phyloP scores from a whole-genome alignment of 2,113 vertebrate species.

The Strigops habroptila region DNA sequence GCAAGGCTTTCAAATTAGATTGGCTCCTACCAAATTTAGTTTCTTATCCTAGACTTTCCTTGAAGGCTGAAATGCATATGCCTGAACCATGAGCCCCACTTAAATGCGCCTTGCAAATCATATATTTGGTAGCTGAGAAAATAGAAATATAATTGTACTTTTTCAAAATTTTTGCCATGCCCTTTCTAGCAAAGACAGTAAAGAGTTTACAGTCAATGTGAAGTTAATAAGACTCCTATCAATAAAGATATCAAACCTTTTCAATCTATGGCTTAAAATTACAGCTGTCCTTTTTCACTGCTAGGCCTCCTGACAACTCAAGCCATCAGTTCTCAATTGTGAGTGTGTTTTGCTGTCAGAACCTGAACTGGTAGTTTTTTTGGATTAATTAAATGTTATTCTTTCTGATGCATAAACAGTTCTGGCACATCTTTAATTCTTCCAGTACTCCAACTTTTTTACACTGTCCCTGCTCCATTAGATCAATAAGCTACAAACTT shows the following conservation, averaged over 20 bases:
- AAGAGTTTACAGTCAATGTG: background rate
- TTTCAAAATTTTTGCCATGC: background rate
- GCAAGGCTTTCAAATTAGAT: constrained; percentile 17
- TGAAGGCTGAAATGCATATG: background rate
- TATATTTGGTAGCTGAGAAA: background rate
- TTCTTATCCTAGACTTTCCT: background rate
- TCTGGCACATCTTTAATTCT: background rate
- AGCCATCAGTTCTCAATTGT: background rate
- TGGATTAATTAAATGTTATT: background rate
- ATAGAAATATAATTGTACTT: background rate
- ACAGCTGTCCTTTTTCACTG: background rate
- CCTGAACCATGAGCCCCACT: background rate
- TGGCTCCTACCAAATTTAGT: background rate
- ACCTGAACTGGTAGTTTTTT: background rate
- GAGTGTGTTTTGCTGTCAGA: background rate
- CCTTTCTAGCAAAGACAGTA: background rate
- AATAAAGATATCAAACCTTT: background rate
- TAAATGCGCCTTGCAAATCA: background rate
- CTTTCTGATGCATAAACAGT: background rate
- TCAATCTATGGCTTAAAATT: background rate
- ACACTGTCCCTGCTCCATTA: background rate
- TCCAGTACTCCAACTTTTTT: background rate
- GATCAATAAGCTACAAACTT: background rate
- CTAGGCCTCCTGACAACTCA: background rate
- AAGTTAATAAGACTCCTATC: background rate